Base-by-base conservation (phyloP, 2,888 invertebrate species). In the Epicampocera succincta region DNA sequence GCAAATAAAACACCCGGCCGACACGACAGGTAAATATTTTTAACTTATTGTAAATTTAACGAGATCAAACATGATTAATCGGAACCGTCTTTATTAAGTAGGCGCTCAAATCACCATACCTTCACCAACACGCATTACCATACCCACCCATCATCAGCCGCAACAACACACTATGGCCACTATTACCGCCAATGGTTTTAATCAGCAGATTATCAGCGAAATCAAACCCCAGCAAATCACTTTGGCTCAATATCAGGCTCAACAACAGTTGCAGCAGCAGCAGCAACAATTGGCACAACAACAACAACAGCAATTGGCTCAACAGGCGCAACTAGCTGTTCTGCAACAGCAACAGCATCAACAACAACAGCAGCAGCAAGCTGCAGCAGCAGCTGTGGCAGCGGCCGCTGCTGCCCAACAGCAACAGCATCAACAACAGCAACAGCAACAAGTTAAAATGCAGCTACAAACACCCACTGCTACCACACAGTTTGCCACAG, bases 131-230 rank as follows among this genome's bases (percentile, higher is more conserved):
- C 87, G 87, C 17, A 87, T 87, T 60, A 86, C 85, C 42, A 86
- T 87, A 40, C 86, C 87, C 21, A 84, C 83, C 3, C 86, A 86
- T 42, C 85, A 85, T 48, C 85, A 85, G 46, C 86, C 87, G 52
- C 85, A 87, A 50, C 88, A 88, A 69, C 88, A 89, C 54, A 88
- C 88, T 8, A 88, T 89, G 87, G 88, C 89, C 48, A 89, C 89
- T 3, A 88, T 89, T 33, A 89, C 89, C 3, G 87, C 89, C 12
- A 87, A 87, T 61, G 87, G 88, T 65, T 90, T 88, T 77, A 90
- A 90, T 83, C 90, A 90, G 75, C 90, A 90, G 83, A 89, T 90
- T 60, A 90, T 90, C 61, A 88, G 90, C 74, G 89, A 90, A 83
- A 88, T 89, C 21, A 90, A 90, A 77, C 87, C 88, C 1, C 89